These are phyloP conservation scores for Hippolais icterina DNA, from an alignment of 2,113 vertebrate species.

Conservation along the genomic window DNA sequence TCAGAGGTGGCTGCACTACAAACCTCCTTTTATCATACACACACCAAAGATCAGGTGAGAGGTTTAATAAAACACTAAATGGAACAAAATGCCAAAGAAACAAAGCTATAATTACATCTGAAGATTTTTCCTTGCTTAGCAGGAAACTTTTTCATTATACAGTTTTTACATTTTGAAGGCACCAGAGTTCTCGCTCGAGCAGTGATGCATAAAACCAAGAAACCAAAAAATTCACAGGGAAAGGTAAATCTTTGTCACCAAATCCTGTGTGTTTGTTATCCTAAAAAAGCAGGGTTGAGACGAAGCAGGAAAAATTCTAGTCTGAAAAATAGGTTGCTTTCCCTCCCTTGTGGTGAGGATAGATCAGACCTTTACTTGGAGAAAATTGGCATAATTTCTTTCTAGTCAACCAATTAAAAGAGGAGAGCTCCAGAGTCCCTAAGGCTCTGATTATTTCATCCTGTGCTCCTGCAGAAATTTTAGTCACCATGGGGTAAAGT, in stretches of 20 bases:
- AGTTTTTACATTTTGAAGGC: not conserved
- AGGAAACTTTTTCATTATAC: not conserved
- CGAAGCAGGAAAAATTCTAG: not conserved
- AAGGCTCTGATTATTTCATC: slow-evolving; percentile 21
- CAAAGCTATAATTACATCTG: not conserved
- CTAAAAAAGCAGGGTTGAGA: not conserved
- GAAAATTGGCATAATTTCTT: slow-evolving; percentile 23
- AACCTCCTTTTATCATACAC: slow-evolving; percentile 30
- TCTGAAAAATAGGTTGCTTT: not conserved
- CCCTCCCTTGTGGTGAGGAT: not conserved
- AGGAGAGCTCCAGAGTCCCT: not conserved
- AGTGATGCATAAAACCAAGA: not conserved
- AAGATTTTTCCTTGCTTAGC: slow-evolving; percentile 2
- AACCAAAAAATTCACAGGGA: not conserved
- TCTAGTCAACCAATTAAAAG: slow-evolving; percentile 27
- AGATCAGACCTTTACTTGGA: not conserved
- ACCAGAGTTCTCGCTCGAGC: not conserved
- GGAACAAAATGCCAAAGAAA: slow-evolving; percentile 42
- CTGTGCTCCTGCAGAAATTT: not conserved
- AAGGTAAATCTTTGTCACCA: not conserved
- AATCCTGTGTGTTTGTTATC: not conserved
- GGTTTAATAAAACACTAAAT: slow-evolving; percentile 49
- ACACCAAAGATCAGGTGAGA: slow-evolving; percentile 43
- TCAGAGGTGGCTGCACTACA: slow-evolving; percentile 20
- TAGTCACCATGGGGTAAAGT: slow-evolving; percentile 24